phyloP scores from a whole-genome alignment of 2,113 vertebrate species.

The Syngnathus floridae region DNA sequence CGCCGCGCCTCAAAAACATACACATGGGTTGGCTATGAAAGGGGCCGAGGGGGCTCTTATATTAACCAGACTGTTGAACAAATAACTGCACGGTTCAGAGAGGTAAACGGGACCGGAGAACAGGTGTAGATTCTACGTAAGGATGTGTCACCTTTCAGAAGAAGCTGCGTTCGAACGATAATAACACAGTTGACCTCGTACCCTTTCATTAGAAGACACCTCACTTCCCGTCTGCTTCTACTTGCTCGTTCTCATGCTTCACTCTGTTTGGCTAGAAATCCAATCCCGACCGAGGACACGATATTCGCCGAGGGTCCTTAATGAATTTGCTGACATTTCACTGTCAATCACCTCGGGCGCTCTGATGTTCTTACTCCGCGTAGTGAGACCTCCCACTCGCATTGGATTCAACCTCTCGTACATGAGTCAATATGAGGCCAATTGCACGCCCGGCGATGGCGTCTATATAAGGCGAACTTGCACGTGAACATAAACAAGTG shows the following conservation, averaged over 20 bases:
- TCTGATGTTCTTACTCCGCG: conserved; percentile 9
- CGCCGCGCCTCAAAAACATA: background rate
- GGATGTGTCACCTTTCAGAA: conserved; percentile 39
- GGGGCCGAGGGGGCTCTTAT: background rate
- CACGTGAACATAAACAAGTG: conserved; percentile 61
- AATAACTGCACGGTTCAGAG: conserved; percentile 16
- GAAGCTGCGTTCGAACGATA: conserved; percentile 8
- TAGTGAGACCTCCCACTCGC: conserved; percentile 10
- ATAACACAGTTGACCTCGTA: conserved; percentile 19
- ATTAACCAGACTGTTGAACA: conserved; percentile 1
- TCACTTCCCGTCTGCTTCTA: conserved; percentile 21
- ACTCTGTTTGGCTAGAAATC: conserved; percentile 56
- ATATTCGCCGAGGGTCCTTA: conserved; percentile 11
- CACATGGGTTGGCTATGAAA: background rate
- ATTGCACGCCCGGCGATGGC: conserved; percentile 37
- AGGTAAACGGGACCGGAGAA: conserved; percentile 11
- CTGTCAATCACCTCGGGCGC: conserved; percentile 2
- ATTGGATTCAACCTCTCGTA: conserved; percentile 3
- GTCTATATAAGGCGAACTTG: conserved; percentile 65
- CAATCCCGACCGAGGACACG: conserved; percentile 25
- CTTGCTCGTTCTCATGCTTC: conserved; percentile 46
- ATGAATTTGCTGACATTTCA: conserved; percentile 16
- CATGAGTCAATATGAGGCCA: conserved; percentile 27
- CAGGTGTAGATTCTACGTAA: conserved; percentile 31
- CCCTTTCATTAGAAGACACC: conserved; percentile 46